A percentile compares a stretch with the other conserved stretches of the same genome.
phyloP scores from a whole-genome alignment of 2,113 vertebrate species.

The Varanus salvator region DNA sequence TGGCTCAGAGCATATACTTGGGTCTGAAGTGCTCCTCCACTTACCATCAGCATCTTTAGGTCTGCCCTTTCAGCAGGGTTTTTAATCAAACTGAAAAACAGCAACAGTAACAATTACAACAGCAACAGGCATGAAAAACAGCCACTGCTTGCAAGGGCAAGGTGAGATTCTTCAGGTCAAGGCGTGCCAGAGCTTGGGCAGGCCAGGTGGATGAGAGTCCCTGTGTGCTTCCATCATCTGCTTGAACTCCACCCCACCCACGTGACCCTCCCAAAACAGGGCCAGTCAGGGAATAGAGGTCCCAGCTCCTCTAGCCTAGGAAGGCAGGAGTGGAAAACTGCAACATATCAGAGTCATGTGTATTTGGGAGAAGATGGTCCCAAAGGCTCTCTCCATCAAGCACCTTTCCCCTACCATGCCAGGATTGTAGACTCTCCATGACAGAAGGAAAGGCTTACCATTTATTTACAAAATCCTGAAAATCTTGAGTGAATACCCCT shows the following conservation, averaged over 20 bases:
- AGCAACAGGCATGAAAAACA: rapidly evolving
- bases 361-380: background rate
- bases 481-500: slow-evolving; percentile 92
- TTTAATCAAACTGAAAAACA: slow-evolving; percentile 89
- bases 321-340: background rate
- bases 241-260: background rate
- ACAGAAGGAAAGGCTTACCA: slow-evolving; percentile 82
- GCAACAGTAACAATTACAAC: background rate
- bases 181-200: background rate
- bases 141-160: slow-evolving; percentile 19
- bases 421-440: background rate
- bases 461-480: slow-evolving; percentile 99
- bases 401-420: background rate
- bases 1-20: background rate
- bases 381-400: too few relatives aligned
- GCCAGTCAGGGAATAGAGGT: too few relatives aligned
- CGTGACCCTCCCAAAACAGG: background rate
- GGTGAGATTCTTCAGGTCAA: background rate
- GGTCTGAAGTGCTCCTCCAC: slow-evolving; percentile 48
- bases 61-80: slow-evolving; percentile 96
- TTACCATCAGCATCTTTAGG: slow-evolving; percentile 95
- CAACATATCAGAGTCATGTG: too few relatives aligned
- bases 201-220: too few relatives aligned
- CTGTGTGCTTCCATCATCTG: too few relatives aligned
- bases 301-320: too few relatives aligned